Base-by-base conservation (phyloP, 2,888 invertebrate genomes). In the Darwinula stevensoni region DNA sequence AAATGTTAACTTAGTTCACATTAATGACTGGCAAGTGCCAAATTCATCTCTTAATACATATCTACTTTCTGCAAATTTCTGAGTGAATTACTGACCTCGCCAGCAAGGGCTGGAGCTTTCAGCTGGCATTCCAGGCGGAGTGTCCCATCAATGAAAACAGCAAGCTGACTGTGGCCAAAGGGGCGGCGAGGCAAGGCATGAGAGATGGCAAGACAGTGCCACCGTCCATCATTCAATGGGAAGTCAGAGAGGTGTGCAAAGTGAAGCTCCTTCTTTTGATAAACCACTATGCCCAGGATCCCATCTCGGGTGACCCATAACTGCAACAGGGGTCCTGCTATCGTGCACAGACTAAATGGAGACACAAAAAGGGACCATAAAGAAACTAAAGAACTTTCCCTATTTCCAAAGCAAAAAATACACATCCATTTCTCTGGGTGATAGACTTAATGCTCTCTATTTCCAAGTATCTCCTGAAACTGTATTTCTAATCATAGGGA, bases 181-280 rank as follows among this genome's bases (percentile, higher is more conserved):
- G 22, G 22, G 9, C 22, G 22, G 6, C 22, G 22, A 6, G 9
- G n/a, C 6, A 9, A 9, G n/a, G 22, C 22, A n/a, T 22, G 22
- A 6, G 22, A 22, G n/a, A 22, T 22, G n/a, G 22, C n/a, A 6
- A 22, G 9, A n/a, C 22, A 22, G n/a, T 22, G 22, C 22, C 22
- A 22, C 6, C 22, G 22, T 22, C 22, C 22, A n/a, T 22, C 22
- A 22, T n/a, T n/a, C 22, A 22, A 22, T 6, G 22, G 22, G 22
- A 22, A 22, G 9, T 22, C 22, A 22, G 6, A n/a, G n/a, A 22
- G 9, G n/a, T n/a, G 6, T n/a, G 22, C 22, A 9, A n/a, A 22
- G n/a, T 22, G 22, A 6, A 22, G 6, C 9, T 22, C 22, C n/a
- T 22, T 22, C 22, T 6, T 9, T 9, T 22, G 9, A 6, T n/a